Evolutionary conservation across 1,140 invertebrate genomes (phyloP).

Genomic region (Antheraea pernyi): DNA sequence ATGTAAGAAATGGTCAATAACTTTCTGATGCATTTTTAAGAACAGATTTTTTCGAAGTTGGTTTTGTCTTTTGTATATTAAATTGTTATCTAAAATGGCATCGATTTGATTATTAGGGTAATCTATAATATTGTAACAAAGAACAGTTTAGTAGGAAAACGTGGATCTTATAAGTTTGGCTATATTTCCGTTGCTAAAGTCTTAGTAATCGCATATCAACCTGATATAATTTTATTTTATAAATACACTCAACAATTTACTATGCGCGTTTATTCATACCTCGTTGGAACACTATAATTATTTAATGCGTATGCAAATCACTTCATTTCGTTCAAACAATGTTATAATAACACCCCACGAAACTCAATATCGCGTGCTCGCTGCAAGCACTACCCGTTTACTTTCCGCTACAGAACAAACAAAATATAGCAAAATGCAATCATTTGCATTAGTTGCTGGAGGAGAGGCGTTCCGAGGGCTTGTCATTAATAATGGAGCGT

Average conservation of each 20-base stretch:
- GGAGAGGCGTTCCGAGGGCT: constrained; percentile 62
- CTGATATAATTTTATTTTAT: too few species aligned
- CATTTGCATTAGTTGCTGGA: constrained; percentile 69
- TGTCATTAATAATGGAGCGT: constrained; percentile 75
- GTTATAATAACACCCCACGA: constrained; percentile 2
- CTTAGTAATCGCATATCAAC: too few species aligned
- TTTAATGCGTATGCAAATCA: constrained; percentile 12
- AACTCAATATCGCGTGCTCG: constrained; percentile 18
- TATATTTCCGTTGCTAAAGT: too few species aligned
- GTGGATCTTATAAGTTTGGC: too few species aligned
- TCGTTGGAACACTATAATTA: neutral
- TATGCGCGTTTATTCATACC: neutral
- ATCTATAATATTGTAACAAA: too few species aligned
- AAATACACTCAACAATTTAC: neutral
- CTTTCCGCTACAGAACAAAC: constrained; percentile 41
- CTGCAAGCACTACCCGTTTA: constrained; percentile 18
- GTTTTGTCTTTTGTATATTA: too few species aligned
- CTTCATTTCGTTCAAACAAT: constrained; percentile 8
- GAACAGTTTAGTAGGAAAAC: too few species aligned
- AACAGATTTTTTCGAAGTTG: too few species aligned
- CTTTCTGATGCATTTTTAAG: too few species aligned
- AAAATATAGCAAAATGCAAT: constrained; percentile 61
- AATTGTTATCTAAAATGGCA: too few species aligned
- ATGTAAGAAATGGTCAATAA: too few species aligned
- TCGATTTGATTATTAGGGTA: too few species aligned